A percentile compares a stretch with the other conserved stretches of the same genome.
phyloP scores from a whole-genome alignment of 1,140 invertebrate species.

The Mesaphorura yosii region DNA sequence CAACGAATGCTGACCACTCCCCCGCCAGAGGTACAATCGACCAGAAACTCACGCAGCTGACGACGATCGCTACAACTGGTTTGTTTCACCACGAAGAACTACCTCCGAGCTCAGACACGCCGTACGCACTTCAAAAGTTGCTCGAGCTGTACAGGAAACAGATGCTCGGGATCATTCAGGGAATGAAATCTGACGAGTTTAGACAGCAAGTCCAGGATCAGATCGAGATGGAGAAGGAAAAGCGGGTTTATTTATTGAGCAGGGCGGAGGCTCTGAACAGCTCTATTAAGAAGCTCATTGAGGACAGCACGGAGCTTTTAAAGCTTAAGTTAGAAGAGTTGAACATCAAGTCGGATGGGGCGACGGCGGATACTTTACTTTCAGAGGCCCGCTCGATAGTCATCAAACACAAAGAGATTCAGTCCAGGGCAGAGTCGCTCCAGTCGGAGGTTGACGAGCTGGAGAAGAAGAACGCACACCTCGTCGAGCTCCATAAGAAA shows the following conservation, averaged over 20 bases:
- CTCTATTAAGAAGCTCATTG: constrained; percentile 77
- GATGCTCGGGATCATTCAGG: constrained; percentile 64
- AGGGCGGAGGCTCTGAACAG: constrained; percentile 74
- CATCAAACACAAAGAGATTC: constrained; percentile 75
- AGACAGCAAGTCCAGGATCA: constrained; percentile 57
- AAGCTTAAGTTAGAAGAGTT: constrained; percentile 83
- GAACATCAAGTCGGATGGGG: constrained; percentile 26
- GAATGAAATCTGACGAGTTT: constrained; percentile 67
- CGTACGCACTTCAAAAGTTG: constrained; percentile 72
- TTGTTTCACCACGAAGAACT: constrained; percentile 58
- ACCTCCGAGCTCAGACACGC: constrained; percentile 57
- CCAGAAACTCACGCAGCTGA: constrained; percentile 67
- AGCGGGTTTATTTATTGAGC: constrained; percentile 53
- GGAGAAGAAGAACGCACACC: constrained; percentile 21
- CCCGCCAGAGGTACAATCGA: constrained; percentile 81
- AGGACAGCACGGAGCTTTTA: constrained; percentile 78
- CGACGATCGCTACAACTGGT: constrained; percentile 45
- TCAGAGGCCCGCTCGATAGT: constrained; percentile 68
- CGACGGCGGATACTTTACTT: constrained; percentile 27
- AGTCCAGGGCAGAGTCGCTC: constrained; percentile 68
- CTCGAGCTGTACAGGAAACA: constrained; percentile 71
- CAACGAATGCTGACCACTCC: constrained; percentile 59
- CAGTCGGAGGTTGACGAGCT: constrained; percentile 57
- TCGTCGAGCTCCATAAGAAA: constrained; percentile 11
- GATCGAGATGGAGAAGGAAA: constrained; percentile 64